A percentile compares a stretch with the other conserved stretches of the same genome.
Conservation (phyloP, 2,797 vertebrate genomes). For the Galaxias olidus region DNA sequence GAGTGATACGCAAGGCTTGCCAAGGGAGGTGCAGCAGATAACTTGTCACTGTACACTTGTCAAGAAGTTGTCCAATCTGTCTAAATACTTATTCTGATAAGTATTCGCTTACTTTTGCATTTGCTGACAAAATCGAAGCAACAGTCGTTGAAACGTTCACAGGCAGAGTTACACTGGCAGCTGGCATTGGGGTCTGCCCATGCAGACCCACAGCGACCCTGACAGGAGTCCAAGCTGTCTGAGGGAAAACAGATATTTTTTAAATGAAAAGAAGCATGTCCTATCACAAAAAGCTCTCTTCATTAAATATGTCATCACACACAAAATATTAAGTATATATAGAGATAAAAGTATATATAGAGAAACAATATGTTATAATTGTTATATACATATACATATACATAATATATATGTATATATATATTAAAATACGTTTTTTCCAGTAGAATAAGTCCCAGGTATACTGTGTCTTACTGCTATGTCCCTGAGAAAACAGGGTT, state of each 20-base stretch:
- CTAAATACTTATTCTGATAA: too few species aligned
- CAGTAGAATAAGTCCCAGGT: not conserved
- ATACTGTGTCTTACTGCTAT: constrained; percentile 65
- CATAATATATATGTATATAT: too few species aligned
- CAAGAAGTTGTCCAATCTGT: too few species aligned
- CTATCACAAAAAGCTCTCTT: not conserved
- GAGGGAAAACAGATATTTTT: constrained; percentile 11
- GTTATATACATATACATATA: too few species aligned
- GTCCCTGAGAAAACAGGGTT: constrained; percentile 58
- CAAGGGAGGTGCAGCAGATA: too few species aligned
- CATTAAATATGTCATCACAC: too few species aligned
- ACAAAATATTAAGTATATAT: too few species aligned
- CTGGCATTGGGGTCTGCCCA: constrained; percentile 49
- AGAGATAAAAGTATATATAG: too few species aligned
- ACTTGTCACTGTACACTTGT: too few species aligned
- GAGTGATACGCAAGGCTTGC: too few species aligned
- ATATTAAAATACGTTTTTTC: not conserved
- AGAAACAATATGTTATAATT: too few species aligned
- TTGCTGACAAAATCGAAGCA: constrained; percentile 59
- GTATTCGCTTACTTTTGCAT: constrained; percentile 53
- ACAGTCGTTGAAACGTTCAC: constrained; percentile 63
- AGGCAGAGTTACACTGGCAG: constrained; percentile 69
- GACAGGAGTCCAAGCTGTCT: constrained; percentile 63
- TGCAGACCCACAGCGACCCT: constrained; percentile 57
- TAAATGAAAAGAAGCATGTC: not conserved